Evolutionary conservation across 2,888 invertebrate species (phyloP), one percentile per base, ranked within the genome.

Genomic region (Drosophila nr. perissopoda): DNA sequence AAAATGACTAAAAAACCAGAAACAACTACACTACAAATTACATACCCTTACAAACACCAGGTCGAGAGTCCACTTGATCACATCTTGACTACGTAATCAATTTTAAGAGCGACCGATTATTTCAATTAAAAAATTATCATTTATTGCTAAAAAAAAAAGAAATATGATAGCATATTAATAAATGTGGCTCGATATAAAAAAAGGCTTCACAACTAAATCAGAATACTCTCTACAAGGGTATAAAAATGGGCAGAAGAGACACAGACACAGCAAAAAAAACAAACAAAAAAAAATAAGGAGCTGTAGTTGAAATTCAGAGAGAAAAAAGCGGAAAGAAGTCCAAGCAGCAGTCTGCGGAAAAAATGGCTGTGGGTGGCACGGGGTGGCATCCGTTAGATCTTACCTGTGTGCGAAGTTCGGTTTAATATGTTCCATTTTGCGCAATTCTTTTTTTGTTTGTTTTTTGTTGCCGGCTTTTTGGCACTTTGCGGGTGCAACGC

Each of bases 401-500:
- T 46, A 70, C 70, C 69, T 76, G 77, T 78, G 80, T 76, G 79
- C 80, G 64, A 54, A 75, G 61, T 53, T 74, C 58, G 42, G 46
- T 73, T 64, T 63, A 60, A 60, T 48, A 61, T 69, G 65, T 60
- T 51, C 64, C 70, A 29, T 57, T 54, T 62, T 58, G 54, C 31
- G 46, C 16, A n/a, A 13, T 16, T 31, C 38, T 27, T 42, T 13
- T 34, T 33, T 36, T 33, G 16, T 27, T 31, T 8, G 36, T 27
- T 59, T 54, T 56, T 18, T 29, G 29, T 71, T 51, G 57, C 56
- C 78, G 46, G 54, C 70, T 75, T 61, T 78, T 78, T 54, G 74
- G 79, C 65, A 65, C 65, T 71, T 67, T 75, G 64, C 54, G 51
- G 66, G 81, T 74, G 74, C 86, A 83, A 75, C 88, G 64, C 67